These are phyloP conservation scores for Apistogramma diplotaenia DNA, from an alignment of 2,113 vertebrate genomes.

Conservation along the genomic window DNA sequence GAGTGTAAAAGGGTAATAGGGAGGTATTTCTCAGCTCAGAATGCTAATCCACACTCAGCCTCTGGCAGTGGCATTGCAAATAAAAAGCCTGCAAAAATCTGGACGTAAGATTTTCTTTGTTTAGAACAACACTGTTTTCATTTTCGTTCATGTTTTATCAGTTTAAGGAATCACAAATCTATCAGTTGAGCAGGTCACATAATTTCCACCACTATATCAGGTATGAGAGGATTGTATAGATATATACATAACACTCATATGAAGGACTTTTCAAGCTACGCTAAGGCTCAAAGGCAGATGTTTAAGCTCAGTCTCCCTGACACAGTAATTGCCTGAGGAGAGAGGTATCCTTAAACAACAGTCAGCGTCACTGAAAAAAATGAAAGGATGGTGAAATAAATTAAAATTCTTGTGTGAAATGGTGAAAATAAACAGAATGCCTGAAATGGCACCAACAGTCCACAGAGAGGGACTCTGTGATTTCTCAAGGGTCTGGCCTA, in stretches of 20 bases:
- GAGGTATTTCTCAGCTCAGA: slow-evolving; percentile 66
- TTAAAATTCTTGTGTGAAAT: slow-evolving; percentile 97
- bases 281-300: slow-evolving; percentile 82
- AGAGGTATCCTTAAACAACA: slow-evolving; percentile 90
- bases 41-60: slow-evolving; percentile 69
- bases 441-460: slow-evolving; percentile 90
- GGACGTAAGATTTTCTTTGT: background rate
- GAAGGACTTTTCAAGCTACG: slow-evolving; percentile 75
- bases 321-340: slow-evolving; percentile 85
- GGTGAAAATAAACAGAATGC: slow-evolving; percentile 98
- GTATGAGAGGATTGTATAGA: background rate
- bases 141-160: background rate
- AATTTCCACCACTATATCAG: background rate
- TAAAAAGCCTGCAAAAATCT: slow-evolving; percentile 78
- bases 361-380: slow-evolving; percentile 76
- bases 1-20: slow-evolving; percentile 76
- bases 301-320: slow-evolving; percentile 91
- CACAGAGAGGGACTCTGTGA: slow-evolving; percentile 85
- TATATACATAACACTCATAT: background rate
- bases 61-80: slow-evolving; percentile 31
- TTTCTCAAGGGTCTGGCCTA: slow-evolving; percentile 81
- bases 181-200: background rate
- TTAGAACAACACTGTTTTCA: background rate
- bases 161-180: background rate
- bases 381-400: slow-evolving; percentile 84